Conservation (phyloP, 1,140 invertebrate species). For the Bombus breviceps region DNA sequence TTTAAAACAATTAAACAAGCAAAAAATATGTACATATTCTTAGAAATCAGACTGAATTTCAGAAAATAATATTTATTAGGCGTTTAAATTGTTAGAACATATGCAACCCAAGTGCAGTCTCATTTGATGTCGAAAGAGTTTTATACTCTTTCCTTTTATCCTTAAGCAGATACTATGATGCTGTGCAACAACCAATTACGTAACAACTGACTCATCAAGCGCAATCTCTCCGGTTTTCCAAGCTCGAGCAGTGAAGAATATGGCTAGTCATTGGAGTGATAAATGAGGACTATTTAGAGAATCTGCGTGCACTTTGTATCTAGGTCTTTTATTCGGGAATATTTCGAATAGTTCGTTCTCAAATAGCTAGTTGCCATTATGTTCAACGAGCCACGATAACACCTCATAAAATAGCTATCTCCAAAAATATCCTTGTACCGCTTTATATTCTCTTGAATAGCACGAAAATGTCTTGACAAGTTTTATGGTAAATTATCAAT, state of each 20-base stretch:
- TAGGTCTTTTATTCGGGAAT: not conserved
- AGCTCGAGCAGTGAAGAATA: conserved; percentile 13
- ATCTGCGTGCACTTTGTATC: not conserved
- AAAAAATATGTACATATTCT: no score
- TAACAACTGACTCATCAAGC: not conserved
- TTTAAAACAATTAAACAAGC: no score
- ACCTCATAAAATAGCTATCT: not conserved
- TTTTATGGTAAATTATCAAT: no score
- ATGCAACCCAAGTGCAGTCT: not conserved
- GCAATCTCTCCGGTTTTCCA: not conserved
- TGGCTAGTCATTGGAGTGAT: conserved; percentile 1
- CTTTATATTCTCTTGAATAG: not conserved
- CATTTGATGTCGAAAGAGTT: not conserved
- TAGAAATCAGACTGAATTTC: no score
- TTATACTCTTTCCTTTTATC: not conserved
- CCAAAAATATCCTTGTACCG: not conserved
- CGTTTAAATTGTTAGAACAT: not conserved
- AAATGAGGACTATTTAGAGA: not conserved
- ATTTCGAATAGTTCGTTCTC: not conserved
- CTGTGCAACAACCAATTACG: not conserved
- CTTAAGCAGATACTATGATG: not conserved
- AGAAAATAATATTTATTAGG: no score
- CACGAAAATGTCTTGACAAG: not conserved
- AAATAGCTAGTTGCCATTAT: not conserved
- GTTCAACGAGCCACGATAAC: not conserved